Base-by-base conservation (phyloP, 2,888 invertebrate genomes). In the Acanthococcus lagerstroemiae region DNA sequence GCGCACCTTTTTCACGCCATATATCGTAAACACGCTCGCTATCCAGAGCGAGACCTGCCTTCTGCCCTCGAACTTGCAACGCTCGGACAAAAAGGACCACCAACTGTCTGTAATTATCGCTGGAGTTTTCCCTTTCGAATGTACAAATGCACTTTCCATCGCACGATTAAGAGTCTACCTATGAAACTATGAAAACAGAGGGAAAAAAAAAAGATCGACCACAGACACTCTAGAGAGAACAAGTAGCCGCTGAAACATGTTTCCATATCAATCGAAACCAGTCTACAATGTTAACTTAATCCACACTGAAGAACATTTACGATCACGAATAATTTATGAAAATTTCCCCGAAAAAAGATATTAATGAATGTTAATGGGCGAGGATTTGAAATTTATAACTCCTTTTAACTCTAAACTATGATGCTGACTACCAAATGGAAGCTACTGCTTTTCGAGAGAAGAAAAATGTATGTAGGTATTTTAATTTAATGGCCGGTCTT, bases 261-360 rank as follows among this genome's bases (percentile, higher is more conserved):
- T 58, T 7, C 46, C 45, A 26, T 24, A 46, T 58, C 48, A 58
- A 58, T 58, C 58, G 27, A 48, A 19, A 45, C 45, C n/a, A 45
- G 48, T 45, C 58, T 58, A 58, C 58, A 58, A 58, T 58, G 58
- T 58, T 58, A 58, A 58, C 58, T 58, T 58, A 58, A 58, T 58
- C 58, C 58, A 58, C 46, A 46, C 58, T 19, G 1, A 45, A 4
- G 25, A 48, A 58, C 58, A 48, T 58, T 58, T 58, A 58, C 58
- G 58, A 58, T 58, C 48, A 7, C 46, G 45, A n/a, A 58, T 58
- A 58, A 58, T 58, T 58, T 58, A 58, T 58, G 58, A 58, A 58
- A 58, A 58, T 58, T 58, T 58, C 58, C 58, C 48, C 58, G 58
- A 58, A 58, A 58, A 48, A 12, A 58, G 58, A 58, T 58, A 58